Conservation (phyloP, 2,797 vertebrate genomes). For the Acanthornis magna region DNA sequence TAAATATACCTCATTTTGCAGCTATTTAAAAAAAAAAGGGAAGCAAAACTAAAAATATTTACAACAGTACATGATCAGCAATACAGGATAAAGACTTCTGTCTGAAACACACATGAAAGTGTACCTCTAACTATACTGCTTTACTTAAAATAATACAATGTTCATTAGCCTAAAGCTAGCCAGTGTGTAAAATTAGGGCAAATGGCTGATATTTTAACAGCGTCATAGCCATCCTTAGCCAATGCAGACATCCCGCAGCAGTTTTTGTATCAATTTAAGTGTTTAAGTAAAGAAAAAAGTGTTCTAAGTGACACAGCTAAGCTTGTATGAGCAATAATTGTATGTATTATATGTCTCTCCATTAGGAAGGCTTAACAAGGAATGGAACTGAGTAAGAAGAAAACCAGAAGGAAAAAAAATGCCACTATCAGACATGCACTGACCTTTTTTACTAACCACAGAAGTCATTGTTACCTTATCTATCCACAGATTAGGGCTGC, state of each 20-base stretch:
- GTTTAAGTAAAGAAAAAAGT: background rate
- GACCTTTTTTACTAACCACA: background rate
- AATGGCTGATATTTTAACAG: background rate
- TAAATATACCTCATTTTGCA: background rate
- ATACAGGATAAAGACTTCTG: background rate
- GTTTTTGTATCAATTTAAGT: background rate
- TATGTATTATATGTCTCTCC: background rate
- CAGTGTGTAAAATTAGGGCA: background rate
- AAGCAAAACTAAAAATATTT: constrained; percentile 3
- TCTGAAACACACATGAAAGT: background rate
- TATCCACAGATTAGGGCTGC: background rate
- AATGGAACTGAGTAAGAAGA: background rate
- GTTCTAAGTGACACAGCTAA: background rate
- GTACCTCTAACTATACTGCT: background rate
- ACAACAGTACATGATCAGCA: background rate
- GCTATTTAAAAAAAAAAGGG: background rate
- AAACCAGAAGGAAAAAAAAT: background rate
- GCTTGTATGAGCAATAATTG: background rate
- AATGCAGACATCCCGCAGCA: background rate
- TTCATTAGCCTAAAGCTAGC: background rate
- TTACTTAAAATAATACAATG: background rate
- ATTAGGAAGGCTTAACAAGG: background rate
- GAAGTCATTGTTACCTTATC: background rate
- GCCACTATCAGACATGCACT: background rate
- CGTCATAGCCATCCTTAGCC: background rate